Evolutionary conservation across 64 coral and sea anemone species (phyloP), one percentile per base, ranked within the genome.

Genomic region (Montipora capricornis): DNA sequence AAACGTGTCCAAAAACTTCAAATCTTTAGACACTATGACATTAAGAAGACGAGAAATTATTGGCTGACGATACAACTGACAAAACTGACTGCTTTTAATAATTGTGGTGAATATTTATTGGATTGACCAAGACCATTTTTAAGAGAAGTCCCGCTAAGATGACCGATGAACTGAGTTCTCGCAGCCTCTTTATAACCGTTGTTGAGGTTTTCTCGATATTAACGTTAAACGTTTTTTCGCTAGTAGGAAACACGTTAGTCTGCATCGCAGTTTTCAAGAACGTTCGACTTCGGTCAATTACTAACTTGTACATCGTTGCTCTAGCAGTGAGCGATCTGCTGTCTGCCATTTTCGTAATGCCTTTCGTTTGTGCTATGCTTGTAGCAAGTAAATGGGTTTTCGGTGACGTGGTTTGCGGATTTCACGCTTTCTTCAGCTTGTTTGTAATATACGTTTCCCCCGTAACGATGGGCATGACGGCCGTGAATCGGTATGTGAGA

Each of bases 181-280:
- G 62, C 62, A 67, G 62, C 15, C 62, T 67, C 12, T 67, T 67
- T 67, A 15, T 67, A 67, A 17, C 62, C 62, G 16, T 67, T 17
- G 12, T 67, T 16, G 62, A 83, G 29, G 50, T 60, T 17, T 37
- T 5, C 10, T 16, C 55, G 13, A 5, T 83, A 6, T 5, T 61
- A n/a, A 26, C 52, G 11, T 26, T 83, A 3, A 53, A 83, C 51
- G 4, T 83, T 29, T 37, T 60, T 0, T 47, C 80, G 0, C 22
- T 83, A 44, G 3, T 44, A 60, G 80, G 52, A 19, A 83, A 83
- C 53, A 60, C 55, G 16, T 44, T 83, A 16, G 80, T 83, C 24
- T 83, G 80, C 15, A 26, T 83, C 7, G 20, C 51, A 12, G 52
- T 83, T 13, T 83, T 62, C 19, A 83, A 83, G 61, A 83, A 83